Base-by-base conservation (phyloP, 2,113 vertebrate genomes). In the Pedetes capensis region DNA sequence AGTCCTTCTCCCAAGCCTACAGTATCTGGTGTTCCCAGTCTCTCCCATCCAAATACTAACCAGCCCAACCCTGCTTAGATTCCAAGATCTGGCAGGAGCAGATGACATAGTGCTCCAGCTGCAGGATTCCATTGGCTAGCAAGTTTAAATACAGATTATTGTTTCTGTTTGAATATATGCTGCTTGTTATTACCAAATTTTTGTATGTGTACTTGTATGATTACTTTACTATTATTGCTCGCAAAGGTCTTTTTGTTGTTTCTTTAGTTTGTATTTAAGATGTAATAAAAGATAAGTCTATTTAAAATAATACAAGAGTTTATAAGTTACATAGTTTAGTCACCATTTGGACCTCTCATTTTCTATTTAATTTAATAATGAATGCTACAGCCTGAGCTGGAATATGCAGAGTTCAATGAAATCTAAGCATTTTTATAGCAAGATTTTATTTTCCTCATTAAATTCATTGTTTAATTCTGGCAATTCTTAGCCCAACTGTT, bases 261-360 rank as follows among this genome's bases (percentile, higher is more conserved):
- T 1, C 14, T 78, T 97, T 89, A n/a, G 29, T 89, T 97, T 97
- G 90, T 81, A 96, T 84, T 96, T 93, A 97, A 95, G 68, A 93
- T 87, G 6, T 23, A 47, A 78, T 96, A 94, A 96, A 97, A 97
- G 29, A 91, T 18, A 20, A 97, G 18, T 20, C 10, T 96, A 87
- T 11, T 90, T 87, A 95, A 17, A 96, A 83, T 95, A 96, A 95
- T 69, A 82, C 89, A 68, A 94, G 20, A 84, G 34, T 93, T 98
- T 97, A 97, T 94, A 96, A 95, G 76, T 89, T 96, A 59, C 93
- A 72, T 95, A 59, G 97, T 96, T 96, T 97, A 97, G 87, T 96
- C n/a, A 37, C 25, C 47, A 96, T 51, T 87, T 95, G 94, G 81
- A 11, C 22, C 49, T 39, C 39, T 97, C 76, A 39, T 95, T 93